phyloP scores from a whole-genome alignment of 1,140 invertebrate species.

The Conus betulinus region DNA sequence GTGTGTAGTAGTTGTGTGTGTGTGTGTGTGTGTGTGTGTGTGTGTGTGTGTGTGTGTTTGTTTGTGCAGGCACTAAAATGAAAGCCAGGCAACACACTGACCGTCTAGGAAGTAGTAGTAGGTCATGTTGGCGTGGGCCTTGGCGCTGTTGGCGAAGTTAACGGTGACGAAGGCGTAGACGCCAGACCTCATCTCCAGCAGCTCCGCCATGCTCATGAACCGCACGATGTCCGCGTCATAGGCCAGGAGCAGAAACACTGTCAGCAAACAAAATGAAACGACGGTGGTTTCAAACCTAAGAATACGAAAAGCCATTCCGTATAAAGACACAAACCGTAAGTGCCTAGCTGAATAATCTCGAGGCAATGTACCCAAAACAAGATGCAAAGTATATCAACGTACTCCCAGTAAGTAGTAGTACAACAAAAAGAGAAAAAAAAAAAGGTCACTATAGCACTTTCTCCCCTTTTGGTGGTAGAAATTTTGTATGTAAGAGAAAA shows the following conservation, averaged over 20 bases:
- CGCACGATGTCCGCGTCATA: constrained; percentile 52
- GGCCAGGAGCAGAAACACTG: constrained; percentile 59
- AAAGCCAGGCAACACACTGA: background rate
- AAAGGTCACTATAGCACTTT: no score
- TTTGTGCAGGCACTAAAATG: background rate
- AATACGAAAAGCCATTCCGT: background rate
- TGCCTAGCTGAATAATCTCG: no score
- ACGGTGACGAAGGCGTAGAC: constrained; percentile 57
- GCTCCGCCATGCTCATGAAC: constrained; percentile 49
- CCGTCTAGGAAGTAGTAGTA: constrained; percentile 20
- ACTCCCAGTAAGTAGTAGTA: no score
- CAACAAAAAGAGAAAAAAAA: no score
- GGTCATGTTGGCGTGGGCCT: constrained; percentile 24
- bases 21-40: no score
- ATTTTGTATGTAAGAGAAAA: no score
- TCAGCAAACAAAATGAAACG: background rate
- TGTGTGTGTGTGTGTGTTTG: background rate
- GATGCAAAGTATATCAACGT: no score
- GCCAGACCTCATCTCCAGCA: constrained; percentile 42
- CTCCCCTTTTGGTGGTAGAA: no score
- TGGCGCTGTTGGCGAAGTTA: constrained; percentile 48
- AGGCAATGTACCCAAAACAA: no score
- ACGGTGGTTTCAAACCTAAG: background rate
- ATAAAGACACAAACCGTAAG: no score
- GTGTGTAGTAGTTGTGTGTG: no score